Base-by-base conservation (phyloP, 2,888 invertebrate genomes). In the Eutolmus rufibarbis region DNA sequence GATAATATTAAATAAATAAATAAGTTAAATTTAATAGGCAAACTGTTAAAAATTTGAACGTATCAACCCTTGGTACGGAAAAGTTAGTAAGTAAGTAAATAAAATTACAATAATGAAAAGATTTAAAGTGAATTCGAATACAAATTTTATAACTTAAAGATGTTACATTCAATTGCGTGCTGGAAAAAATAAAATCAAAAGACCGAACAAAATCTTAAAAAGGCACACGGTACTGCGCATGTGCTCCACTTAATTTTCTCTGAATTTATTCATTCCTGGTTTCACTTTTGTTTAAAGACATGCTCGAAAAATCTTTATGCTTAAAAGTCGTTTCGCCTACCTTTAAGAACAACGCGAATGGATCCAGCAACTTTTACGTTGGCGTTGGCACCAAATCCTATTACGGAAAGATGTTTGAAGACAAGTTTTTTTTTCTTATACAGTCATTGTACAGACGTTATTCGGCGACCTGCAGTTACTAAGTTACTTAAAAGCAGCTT, bases 371-470 rank as follows among this genome's bases (percentile, higher is more conserved):
- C 51, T 81, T 81, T 81, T 81, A 81, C 56, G 81, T 81, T 81
- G 81, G 81, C 81, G 81, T 81, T 81, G 81, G 34, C 46, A 43
- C 56, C 51, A 23, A 81, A 81, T 56, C 81, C 81, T 81, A 81
- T 51, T 81, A 81, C 46, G 81, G 81, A 56, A 81, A 81, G 81
- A 81, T 81, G 56, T 51, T 56, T 78, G 46, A 28, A 81, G 51
- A 81, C 81, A 43, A 81, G 81, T 81, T 81, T 51, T 81, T 40
- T 81, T 81, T 79, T 43, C 14, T 46, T 23, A 81, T 28, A 14
- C 28, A 43, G 1, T 81, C 81, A 66, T 66, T 19, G 12, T 66
- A 66, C 66, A 66, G 66, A 66, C 28, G 23, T 66, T 66, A 66
- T 23, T 23, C 66, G 66, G 66, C 1, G 66, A 66, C 1, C 28